Evolutionary conservation across 2,888 invertebrate species (phyloP).

Genomic region (Herminia tarsipennalis): DNA sequence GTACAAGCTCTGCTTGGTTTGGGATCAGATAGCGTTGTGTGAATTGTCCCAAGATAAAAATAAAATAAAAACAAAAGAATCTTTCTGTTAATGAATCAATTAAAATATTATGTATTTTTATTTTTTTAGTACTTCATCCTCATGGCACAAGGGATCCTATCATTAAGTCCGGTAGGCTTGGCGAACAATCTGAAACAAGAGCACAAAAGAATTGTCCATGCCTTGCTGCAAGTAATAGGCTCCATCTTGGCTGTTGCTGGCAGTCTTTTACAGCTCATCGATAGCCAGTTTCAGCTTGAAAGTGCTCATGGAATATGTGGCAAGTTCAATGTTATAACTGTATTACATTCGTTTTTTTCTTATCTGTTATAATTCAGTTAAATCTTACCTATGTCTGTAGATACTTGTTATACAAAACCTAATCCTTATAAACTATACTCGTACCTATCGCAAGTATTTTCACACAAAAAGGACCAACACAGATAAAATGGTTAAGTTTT

Average conservation of each 20-base stretch:
- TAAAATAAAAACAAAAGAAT: background rate
- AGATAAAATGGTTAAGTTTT: too few species aligned
- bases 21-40: too few species aligned
- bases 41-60: too few species aligned
- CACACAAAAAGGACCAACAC: too few species aligned
- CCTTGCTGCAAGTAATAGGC: slow-evolving; percentile 60
- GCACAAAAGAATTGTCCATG: slow-evolving; percentile 55
- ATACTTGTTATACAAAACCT: background rate
- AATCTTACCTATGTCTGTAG: too few species aligned
- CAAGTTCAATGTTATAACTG: background rate
- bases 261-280: slow-evolving; percentile 46
- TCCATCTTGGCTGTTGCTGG: slow-evolving; percentile 59
- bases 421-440: too few species aligned
- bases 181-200: slow-evolving; percentile 48
- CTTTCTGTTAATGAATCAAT: background rate
- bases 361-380: too few species aligned
- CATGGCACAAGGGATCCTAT: slow-evolving; percentile 61
- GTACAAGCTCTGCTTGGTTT: too few species aligned
- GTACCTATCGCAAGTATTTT: too few species aligned
- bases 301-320: slow-evolving; percentile 6
- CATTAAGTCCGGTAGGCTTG: slow-evolving; percentile 61
- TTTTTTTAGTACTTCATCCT: slow-evolving; percentile 65
- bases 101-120: too few species aligned
- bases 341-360: too few species aligned
- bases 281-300: slow-evolving; percentile 6